Conservation (phyloP, 2,113 vertebrate species). For the Zosterops lateralis region DNA sequence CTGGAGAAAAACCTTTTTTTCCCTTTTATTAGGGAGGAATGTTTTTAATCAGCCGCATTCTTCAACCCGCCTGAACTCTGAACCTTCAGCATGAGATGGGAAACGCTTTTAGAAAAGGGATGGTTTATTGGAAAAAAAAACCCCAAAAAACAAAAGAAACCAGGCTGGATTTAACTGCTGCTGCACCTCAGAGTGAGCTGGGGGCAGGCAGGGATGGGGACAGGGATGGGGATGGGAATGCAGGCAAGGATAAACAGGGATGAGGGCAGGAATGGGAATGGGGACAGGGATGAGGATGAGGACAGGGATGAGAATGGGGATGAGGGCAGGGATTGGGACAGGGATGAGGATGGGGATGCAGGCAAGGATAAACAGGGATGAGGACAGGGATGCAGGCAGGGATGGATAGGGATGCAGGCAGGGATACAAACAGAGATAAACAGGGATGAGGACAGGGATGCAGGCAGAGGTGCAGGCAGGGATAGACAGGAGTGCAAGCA, state of each 20-base stretch:
- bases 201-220: not conserved
- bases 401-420: not conserved
- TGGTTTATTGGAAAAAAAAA: not conserved
- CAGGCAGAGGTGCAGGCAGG: not conserved
- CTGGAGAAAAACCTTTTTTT: not conserved
- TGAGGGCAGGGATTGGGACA: too few species aligned
- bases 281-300: too few species aligned
- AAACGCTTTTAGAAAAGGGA: not conserved
- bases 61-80: slow-evolving; percentile 15
- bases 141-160: too few species aligned
- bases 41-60: slow-evolving; percentile 8
- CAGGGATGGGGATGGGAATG: not conserved
- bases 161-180: not conserved
- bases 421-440: not conserved
- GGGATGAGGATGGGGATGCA: too few species aligned
- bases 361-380: not conserved
- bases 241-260: too few species aligned
- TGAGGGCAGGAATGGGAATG: too few species aligned
- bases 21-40: not conserved
- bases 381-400: too few species aligned
- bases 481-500: not conserved
- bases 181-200: accelerated
- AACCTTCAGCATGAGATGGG: not conserved
- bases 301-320: too few species aligned
- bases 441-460: too few species aligned